Evolutionary conservation across 2,797 vertebrate genomes (phyloP).

Genomic region (Oreochromis grahami): DNA sequence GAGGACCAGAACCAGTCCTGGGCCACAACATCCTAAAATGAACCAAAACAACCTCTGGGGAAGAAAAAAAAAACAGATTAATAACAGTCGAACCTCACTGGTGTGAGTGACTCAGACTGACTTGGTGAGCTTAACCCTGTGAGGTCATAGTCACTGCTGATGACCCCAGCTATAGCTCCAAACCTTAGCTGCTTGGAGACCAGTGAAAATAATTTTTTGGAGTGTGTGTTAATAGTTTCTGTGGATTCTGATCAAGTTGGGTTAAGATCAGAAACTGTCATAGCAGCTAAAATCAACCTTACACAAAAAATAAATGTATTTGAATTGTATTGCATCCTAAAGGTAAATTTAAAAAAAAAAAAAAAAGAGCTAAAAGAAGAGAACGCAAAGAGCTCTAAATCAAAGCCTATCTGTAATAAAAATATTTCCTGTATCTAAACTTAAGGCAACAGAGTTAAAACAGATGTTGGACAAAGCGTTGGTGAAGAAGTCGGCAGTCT

Average conservation of each 20-base stretch:
- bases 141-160: background rate
- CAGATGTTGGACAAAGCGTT: background rate
- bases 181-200: background rate
- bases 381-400: background rate
- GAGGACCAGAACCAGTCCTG: background rate
- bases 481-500: background rate
- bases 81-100: background rate
- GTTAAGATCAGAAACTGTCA: background rate
- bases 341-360: background rate
- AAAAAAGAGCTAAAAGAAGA: background rate
- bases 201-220: background rate
- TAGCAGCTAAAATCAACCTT: background rate
- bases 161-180: rapidly evolving
- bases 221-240: background rate
- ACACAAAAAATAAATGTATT: background rate
- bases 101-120: background rate
- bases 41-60: background rate
- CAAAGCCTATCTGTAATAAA: background rate
- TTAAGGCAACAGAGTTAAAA: background rate
- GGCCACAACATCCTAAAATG: background rate
- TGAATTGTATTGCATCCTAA: background rate
- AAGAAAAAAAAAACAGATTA: background rate
- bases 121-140: background rate
- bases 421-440: background rate
- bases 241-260: background rate